Base-by-base conservation (phyloP, 92 coral and sea anemone species). In the Desmophyllum pertusum region DNA sequence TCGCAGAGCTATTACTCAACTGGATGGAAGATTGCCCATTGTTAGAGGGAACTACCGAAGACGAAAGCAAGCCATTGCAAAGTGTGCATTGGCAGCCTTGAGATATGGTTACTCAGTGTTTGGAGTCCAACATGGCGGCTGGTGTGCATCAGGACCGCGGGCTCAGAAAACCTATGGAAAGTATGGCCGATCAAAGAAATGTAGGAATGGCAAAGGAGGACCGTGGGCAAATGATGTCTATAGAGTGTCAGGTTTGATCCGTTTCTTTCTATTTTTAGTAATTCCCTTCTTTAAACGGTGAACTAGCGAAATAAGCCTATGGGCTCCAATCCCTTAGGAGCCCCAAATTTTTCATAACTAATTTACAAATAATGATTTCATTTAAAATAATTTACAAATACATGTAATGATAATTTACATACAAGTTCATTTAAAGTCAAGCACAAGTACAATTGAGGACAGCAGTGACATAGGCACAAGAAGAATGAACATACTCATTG, bases 181-280 rank as follows among this genome's bases (percentile, higher is more conserved):
- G 70, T 90, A 90, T 70, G 93, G 93, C 2, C 69, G 57, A 38
- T 86, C 93, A 21, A 79, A 79, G n/a, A 77, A 67, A 50, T 90
- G 93, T 42, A 90, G 74, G 33, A 73, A 77, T 30, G 93, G 93
- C 9, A 55, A 81, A 1, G 93, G 93, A 23, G 93, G 90, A 14
- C 81, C 93, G 1, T 90, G 84, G 84, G 90, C 90, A 1, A 90
- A 90, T 72, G 83, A 86, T 69, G 93, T 90, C n/a, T 90, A 90
- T 45, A 82, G 86, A 15, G 21, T 67, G 23, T 67, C 73, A 67
- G 73, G 73, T 67, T 66, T 37, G 30, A 35, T 36, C 4, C 6
- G 25, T 6, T 33, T 67, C 45, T 17, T 7, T 36, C 11, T 6
- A 27, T 3, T 27, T 37, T 67, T 15, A 29, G 71, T 66, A 31